Evolutionary conservation across 2,113 vertebrate species (phyloP).

Genomic region (Trichechus manatus): DNA sequence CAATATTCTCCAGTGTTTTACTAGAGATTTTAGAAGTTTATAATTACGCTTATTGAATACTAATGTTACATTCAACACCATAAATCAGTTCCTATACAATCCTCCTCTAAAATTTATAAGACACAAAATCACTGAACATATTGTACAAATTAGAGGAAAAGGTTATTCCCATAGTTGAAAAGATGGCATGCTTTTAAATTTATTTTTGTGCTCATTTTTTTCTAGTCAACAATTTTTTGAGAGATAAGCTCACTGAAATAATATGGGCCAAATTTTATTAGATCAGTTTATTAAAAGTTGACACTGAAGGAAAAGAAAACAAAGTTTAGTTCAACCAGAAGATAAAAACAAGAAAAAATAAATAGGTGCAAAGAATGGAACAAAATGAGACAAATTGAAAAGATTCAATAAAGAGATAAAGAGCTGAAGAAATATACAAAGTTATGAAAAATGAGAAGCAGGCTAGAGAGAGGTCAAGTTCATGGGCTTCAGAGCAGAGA

Average conservation of each 20-base stretch:
- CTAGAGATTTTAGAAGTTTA: conserved; percentile 50
- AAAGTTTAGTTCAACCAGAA: conserved; percentile 42
- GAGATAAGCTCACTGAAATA: conserved; percentile 48
- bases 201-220: conserved; percentile 10
- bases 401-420: conserved; percentile 22
- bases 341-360: conserved; percentile 52
- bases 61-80: not conserved
- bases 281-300: conserved; percentile 45
- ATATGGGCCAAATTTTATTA: conserved; percentile 22
- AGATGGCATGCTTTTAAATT: conserved; percentile 50
- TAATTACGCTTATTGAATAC: conserved; percentile 28
- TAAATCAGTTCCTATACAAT: conserved; percentile 37
- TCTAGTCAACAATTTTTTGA: conserved; percentile 47
- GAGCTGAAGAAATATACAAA: not conserved
- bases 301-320: conserved; percentile 34
- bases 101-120: conserved; percentile 54
- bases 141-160: conserved; percentile 65
- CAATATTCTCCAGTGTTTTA: conserved; percentile 46
- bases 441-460: conserved; percentile 7
- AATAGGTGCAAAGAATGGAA: conserved; percentile 13
- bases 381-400: conserved; percentile 22
- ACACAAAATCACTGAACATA: conserved; percentile 54
- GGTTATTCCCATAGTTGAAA: conserved; percentile 58
- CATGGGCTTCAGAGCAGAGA: not conserved
- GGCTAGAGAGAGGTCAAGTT: not conserved